Evolutionary conservation across 2,888 invertebrate species (phyloP), one percentile per base, ranked within the genome.

Genomic region (Meghimatium bilineatum): DNA sequence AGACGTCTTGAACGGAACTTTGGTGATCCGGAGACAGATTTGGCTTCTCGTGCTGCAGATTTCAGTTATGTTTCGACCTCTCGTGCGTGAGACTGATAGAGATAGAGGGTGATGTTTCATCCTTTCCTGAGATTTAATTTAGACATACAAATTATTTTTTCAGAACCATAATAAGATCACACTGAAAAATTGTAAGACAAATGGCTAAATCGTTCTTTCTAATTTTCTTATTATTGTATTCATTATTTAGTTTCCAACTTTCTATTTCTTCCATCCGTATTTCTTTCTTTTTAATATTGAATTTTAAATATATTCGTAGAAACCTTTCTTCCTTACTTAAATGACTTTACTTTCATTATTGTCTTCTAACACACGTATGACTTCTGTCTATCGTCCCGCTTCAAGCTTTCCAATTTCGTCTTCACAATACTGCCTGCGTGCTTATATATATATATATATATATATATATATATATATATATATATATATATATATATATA

Each of bases 1-100:
- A 78, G 78, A 78, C 60, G 66, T 38, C 32, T 67, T 23, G 38
- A 49, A 49, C 44, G 32, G 20, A 63, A 66, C 78, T 78, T 78
- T 32, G 26, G 60, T 52, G 74, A 74, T 74, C n/a, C 52, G 52
- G 52, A 52, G 32, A 52, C 49, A 74, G 74, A 52, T 52, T 74
- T 52, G 74, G 32, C 49, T 20, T 49, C 34, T 74, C 17, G 52
- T 74, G 52, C 32, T 32, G 5, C 32, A 34, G 29, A 52, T 52
- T 74, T 52, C 32, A 52, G 52, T 74, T 74, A 12, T 52, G 52
- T 23, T 52, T 34, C 17, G 32, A 32, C 3, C 52, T 52, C 32
- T 52, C 74, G 32, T 72, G 17, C n/a, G 26, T 14, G 23, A 49
- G 72, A 44, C 38, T 44, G 72, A 44, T 72, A 66, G 44, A 44